Evolutionary conservation across 1,140 invertebrate species (phyloP), one percentile per base, ranked within the genome.

Genomic region (Drosophila nigrodunni): DNA sequence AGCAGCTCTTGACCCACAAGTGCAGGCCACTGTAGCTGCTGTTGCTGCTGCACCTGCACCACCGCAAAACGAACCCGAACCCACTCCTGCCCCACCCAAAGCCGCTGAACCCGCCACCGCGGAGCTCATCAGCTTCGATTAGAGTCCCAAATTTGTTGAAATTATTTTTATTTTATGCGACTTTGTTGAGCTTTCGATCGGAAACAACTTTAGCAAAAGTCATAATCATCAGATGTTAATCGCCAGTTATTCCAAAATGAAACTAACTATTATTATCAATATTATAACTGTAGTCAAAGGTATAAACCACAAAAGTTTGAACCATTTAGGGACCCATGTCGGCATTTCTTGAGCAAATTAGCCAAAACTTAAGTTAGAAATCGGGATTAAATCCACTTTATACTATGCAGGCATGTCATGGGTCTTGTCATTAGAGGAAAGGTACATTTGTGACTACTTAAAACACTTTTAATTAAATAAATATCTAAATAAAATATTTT

Each of bases 51-150:
- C 88, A 13, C 90, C 91, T 54, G 87, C 91, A 49, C 92, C 92
- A 25, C 93, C 93, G 43, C 91, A 93, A 73, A 92, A 92, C 49
- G 90, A 81, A 43, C 90, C 85, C 2, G 78, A 89, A 54, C 86
- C 88, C 41, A 68, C 85, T 11, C 21, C 49, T 25, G 52, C 64
- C 6, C 74, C 91, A 10, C 90, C 90, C 44, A 89, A 80, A 41
- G 82, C 93, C 5, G 91, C 78, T 82, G 71, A 94, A 71, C 94
- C 94, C 30, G 94, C 94, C 78, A 95, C 95, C 5, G 95, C 95
- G 54, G 95, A 96, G 91, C 92, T 96, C 2, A 96, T 96, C 57
- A 95, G 94, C 87, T 96, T 96, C 90, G 95, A 96, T 93, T 96
- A 93, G 94, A 83, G 18, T 7, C 21, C 11, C 7, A 39, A 11